Evolutionary conservation across 2,797 vertebrate species (phyloP), one percentile per base, ranked within the genome.

Genomic region (Periophthalmus magnuspinnatus): DNA sequence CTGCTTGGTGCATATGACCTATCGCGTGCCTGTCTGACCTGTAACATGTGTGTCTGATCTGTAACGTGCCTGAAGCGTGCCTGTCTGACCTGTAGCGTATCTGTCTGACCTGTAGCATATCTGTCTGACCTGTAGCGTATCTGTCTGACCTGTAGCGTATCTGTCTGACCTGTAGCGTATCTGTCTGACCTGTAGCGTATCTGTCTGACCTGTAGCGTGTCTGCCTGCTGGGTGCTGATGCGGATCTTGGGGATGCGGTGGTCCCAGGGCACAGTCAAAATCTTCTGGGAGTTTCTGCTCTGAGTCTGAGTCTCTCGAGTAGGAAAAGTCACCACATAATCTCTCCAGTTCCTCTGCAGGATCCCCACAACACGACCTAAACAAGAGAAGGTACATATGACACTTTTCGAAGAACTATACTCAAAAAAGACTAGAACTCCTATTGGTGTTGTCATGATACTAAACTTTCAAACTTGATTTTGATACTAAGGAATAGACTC

Each of bases 271-370:
- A 93, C 93, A 0, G 94, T 95, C 57, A 99, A 94, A 81, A 99
- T 90, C 33, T 95, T 96, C 92, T 97, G 95, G 47, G 94, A 84
- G 63, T 91, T 95, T 85, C 94, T 95, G 87, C 92, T 93, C 86
- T 97, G 97, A 3, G 92, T 91, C 65, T 94, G 96, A 52, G 95
- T 95, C 63, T 98, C 97, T 77, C 94, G 92, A 66, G 91, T 87
- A 9, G 97, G 97, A 66, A 99, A 98, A 0, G 97, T 98, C 24
- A 95, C 97, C 81, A 97, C 96, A 1, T 97, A 99, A 90, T 99
- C 97, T 70, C 96, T 93, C 96, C 97, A 98, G 84, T 97, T 98
- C 89, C 96, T 95, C 74, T 99, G 97, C 68, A 94, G 88, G 85
- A 99, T 93, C 70, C 97, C 98, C 72, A 99, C 95, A 1, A 99